phyloP scores from a whole-genome alignment of 2,888 invertebrate species.

The Luffia ferchaultella region DNA sequence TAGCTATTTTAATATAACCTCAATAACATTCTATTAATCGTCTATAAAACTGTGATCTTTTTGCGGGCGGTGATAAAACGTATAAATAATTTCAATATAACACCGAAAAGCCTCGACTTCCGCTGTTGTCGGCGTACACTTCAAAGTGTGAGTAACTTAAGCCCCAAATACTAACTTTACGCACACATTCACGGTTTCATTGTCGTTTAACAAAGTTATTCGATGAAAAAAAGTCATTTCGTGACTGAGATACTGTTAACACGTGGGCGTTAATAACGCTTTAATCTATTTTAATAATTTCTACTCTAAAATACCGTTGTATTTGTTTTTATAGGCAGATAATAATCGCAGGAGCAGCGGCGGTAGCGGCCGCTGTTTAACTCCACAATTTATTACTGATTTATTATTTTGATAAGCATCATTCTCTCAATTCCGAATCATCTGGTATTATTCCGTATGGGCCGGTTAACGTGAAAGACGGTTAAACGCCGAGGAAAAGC shows the following conservation, averaged over 20 bases:
- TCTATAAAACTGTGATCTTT: too few relatives aligned
- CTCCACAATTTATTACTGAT: constrained; percentile 20
- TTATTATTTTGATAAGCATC: constrained; percentile 11
- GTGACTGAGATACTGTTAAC: not conserved
- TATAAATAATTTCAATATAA: too few relatives aligned
- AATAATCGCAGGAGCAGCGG: constrained; percentile 14
- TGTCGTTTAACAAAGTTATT: too few relatives aligned
- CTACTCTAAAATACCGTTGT: constrained; percentile 29
- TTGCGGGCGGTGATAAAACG: too few relatives aligned
- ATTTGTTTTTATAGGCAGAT: constrained; percentile 31
- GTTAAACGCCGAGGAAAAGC: too few relatives aligned
- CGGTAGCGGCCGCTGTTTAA: constrained; percentile 25
- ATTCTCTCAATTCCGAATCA: not conserved
- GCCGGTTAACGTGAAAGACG: not conserved
- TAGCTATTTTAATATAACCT: too few relatives aligned
- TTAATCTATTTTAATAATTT: constrained; percentile 24
- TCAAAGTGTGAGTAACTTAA: too few relatives aligned
- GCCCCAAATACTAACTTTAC: too few relatives aligned
- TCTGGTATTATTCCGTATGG: not conserved
- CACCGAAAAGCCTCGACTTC: too few relatives aligned
- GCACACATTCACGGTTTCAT: too few relatives aligned
- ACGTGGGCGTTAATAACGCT: constrained; percentile 36
- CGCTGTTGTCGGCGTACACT: too few relatives aligned
- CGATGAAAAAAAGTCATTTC: not conserved
- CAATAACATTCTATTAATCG: too few relatives aligned